Percentiles rank a stretch among this genome's conserved stretches.
Evolutionary conservation across 1,140 invertebrate genomes (phyloP).

Genomic region (Homalodisca vitripennis): DNA sequence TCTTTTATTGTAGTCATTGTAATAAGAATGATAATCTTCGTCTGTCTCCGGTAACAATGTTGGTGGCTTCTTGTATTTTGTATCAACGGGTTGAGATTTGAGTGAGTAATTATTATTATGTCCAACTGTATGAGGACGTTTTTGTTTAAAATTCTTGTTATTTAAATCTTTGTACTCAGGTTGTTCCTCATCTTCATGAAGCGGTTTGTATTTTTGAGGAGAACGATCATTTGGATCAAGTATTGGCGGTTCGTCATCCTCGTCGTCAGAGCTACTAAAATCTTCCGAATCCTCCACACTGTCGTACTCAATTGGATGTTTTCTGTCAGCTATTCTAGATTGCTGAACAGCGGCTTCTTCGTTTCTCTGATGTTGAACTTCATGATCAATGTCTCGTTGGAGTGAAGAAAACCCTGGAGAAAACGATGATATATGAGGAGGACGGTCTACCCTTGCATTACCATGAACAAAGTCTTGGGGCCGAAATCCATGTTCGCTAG

Average conservation of each 20-base stretch:
- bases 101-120: neutral
- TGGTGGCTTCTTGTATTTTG: neutral
- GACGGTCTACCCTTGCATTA: neutral
- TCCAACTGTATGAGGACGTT: neutral
- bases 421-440: neutral
- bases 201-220: neutral
- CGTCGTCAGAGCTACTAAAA: neutral
- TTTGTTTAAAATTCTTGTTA: neutral
- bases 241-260: neutral
- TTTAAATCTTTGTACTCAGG: neutral
- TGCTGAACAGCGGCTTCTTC: neutral
- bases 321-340: neutral
- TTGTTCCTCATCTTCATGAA: neutral
- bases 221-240: neutral
- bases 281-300: slow-evolving; percentile 22
- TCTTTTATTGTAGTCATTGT: too few species aligned
- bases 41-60: too few species aligned
- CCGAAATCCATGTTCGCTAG: slow-evolving; percentile 3
- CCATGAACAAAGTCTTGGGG: slow-evolving; percentile 4
- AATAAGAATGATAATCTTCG: too few species aligned
- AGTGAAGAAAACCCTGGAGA: slow-evolving; percentile 3
- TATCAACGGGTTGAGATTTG: neutral
- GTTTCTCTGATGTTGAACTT: slow-evolving; percentile 12
- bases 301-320: neutral
- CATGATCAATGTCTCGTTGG: slow-evolving; percentile 20